Evolutionary conservation across 2,888 invertebrate genomes (phyloP).

Genomic region (Tinea trinotella): DNA sequence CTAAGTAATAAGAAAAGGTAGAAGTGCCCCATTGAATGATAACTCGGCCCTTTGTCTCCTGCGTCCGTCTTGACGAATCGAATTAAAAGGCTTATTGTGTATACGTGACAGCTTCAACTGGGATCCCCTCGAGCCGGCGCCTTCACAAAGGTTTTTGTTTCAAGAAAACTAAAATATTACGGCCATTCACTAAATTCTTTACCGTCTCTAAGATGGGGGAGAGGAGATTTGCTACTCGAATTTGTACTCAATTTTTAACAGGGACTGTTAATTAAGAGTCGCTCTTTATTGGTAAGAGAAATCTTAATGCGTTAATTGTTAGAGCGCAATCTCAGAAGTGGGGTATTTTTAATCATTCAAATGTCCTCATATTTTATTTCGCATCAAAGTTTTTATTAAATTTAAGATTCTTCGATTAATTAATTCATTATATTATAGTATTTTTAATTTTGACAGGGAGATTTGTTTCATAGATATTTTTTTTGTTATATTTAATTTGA

Average conservation of each 20-base stretch:
- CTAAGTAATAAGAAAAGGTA: constrained; percentile 70
- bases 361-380: constrained; percentile 50
- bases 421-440: background rate
- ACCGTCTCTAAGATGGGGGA: constrained; percentile 36
- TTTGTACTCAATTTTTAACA: constrained; percentile 73
- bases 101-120: constrained; percentile 61
- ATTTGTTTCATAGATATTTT: too few species aligned
- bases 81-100: constrained; percentile 74
- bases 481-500: constrained; percentile 16
- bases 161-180: constrained; percentile 72
- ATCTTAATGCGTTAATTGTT: constrained; percentile 72
- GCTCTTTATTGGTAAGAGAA: constrained; percentile 65
- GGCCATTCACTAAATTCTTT: constrained; percentile 63
- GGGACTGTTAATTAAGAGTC: constrained; percentile 67
- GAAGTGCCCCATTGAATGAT: constrained; percentile 73
- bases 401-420: constrained; percentile 1
- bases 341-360: constrained; percentile 61
- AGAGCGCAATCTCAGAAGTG: constrained; percentile 66
- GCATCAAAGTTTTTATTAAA: constrained; percentile 21
- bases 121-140: constrained; percentile 42
- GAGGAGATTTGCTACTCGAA: constrained; percentile 58
- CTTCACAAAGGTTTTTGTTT: constrained; percentile 59
- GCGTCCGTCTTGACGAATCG: constrained; percentile 71
- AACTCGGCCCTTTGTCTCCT: constrained; percentile 66
- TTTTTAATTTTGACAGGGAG: too few species aligned